Base-by-base conservation (phyloP, 2,113 vertebrate genomes). In the Trinectes maculatus region DNA sequence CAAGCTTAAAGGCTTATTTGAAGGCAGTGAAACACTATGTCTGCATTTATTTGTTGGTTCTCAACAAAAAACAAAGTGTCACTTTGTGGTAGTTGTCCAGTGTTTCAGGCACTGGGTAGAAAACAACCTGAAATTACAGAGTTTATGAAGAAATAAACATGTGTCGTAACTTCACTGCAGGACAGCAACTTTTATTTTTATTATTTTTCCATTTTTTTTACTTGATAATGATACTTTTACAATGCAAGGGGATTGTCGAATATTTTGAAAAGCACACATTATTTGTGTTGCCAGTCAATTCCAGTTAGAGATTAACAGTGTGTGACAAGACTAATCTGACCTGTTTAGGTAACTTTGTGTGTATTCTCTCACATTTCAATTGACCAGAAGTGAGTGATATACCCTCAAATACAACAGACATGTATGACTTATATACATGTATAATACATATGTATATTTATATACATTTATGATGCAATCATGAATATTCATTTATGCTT, bases 391-490 rank as follows among this genome's bases (percentile, higher is more conserved):
- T 33, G 4, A 13, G 18, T 53, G 9, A 24, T 10, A 15, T 18
- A 22, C n/a, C 33, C 22, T 24, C 54, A 18, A 46, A 62, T 60
- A 69, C 44, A 70, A 59, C 25, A 13, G 7, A 58, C 3, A 1
- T 40, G 19, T 6, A n/a, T n/a, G n/a, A n/a, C n/a, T n/a, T n/a
- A n/a, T n/a, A n/a, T n/a, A n/a, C n/a, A n/a, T n/a, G n/a, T n/a
- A n/a, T n/a, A n/a, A n/a, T n/a, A n/a, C n/a, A n/a, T n/a, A n/a
- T n/a, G n/a, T n/a, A n/a, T n/a, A n/a, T n/a, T n/a, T n/a, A n/a
- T n/a, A n/a, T n/a, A n/a, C n/a, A n/a, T n/a, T n/a, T n/a, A n/a
- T n/a, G n/a, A n/a, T n/a, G n/a, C n/a, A n/a, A n/a, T n/a, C n/a
- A n/a, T n/a, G n/a, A n/a, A n/a, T n/a, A n/a, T n/a, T n/a, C n/a